Percentiles rank a stretch among this genome's conserved stretches.
Conservation (phyloP, 2,888 invertebrate species). For the Clepsis dumicolana region DNA sequence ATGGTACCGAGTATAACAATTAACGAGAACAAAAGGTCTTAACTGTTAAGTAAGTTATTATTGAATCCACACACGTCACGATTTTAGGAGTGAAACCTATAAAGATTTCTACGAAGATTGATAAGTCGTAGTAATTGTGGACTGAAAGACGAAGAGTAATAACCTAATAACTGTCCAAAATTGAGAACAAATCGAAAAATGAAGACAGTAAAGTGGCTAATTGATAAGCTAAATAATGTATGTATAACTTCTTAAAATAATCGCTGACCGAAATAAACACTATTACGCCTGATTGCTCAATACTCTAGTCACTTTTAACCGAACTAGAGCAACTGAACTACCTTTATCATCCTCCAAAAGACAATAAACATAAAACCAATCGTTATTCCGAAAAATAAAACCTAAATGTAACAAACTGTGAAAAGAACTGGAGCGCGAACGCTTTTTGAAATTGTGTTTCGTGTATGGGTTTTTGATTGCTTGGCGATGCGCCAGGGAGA, state of each 20-base stretch:
- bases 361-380: slow-evolving; percentile 47
- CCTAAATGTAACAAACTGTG: slow-evolving; percentile 34
- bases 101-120: neutral
- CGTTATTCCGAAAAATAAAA: slow-evolving; percentile 42
- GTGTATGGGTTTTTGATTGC: slow-evolving; percentile 71
- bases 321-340: slow-evolving; percentile 17
- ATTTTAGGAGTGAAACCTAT: neutral
- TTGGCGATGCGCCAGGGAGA: slow-evolving; percentile 68
- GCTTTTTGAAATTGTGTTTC: slow-evolving; percentile 55
- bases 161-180: too few species aligned
- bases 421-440: slow-evolving; percentile 51
- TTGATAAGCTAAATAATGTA: too few species aligned
- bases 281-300: slow-evolving; percentile 7
- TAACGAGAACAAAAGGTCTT: slow-evolving; percentile 45
- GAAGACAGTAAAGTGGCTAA: too few species aligned
- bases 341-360: slow-evolving; percentile 13
- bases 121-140: neutral
- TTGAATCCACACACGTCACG: slow-evolving; percentile 23
- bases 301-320: slow-evolving; percentile 16
- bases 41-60: slow-evolving; percentile 40
- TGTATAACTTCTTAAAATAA: neutral
- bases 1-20: slow-evolving; percentile 39
- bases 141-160: too few species aligned
- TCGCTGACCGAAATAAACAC: neutral
- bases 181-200: too few species aligned